Evolutionary conservation across 2,113 vertebrate genomes (phyloP).

Genomic region (Cyphomyrus plagiostoma): DNA sequence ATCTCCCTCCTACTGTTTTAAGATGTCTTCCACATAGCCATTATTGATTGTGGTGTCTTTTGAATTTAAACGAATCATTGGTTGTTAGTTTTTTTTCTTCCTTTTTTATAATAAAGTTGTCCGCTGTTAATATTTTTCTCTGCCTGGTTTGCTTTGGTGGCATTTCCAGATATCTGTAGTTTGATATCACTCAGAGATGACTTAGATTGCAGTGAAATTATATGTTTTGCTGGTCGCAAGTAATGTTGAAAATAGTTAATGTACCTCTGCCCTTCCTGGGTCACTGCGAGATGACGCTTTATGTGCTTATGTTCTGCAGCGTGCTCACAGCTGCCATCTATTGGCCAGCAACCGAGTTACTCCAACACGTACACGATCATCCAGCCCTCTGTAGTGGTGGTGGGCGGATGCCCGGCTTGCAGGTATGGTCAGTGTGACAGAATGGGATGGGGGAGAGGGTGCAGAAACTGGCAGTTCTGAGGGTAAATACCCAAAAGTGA

Average conservation of each 20-base stretch:
- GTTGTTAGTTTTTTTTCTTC: neutral
- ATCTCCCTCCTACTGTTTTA: neutral
- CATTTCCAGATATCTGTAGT: neutral
- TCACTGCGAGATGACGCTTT: neutral
- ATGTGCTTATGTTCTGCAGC: conserved; percentile 42
- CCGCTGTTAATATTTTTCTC: neutral
- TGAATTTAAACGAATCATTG: neutral
- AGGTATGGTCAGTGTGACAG: conserved; percentile 59
- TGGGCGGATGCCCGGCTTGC: conserved; percentile 95
- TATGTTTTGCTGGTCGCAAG: neutral
- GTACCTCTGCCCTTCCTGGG: neutral
- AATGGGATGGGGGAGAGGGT: neutral
- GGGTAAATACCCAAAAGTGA: neutral
- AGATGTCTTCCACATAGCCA: neutral
- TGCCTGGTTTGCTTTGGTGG: neutral
- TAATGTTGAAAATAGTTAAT: neutral
- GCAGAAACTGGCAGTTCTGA: neutral
- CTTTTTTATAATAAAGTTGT: neutral
- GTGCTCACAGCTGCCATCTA: conserved; percentile 53
- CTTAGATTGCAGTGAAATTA: neutral
- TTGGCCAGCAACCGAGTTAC: conserved; percentile 61
- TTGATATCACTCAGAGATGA: neutral
- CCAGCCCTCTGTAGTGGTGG: conserved; percentile 91
- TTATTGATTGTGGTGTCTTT: neutral
- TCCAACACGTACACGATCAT: conserved; percentile 74